phyloP scores from a whole-genome alignment of 2,888 invertebrate species.

The Arrhopalites spinosus region DNA sequence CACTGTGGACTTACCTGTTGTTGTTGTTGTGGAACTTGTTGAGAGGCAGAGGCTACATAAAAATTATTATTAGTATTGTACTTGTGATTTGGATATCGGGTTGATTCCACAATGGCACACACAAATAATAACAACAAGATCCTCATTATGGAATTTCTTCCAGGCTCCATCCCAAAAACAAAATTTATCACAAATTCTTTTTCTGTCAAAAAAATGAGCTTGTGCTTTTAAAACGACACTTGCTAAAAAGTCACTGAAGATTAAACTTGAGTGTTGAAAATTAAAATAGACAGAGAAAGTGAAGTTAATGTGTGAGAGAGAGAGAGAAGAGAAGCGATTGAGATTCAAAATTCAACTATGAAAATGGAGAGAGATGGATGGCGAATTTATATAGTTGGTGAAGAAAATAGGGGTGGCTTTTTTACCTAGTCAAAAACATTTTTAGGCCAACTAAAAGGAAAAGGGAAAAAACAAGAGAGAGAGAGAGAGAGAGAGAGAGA shows the following conservation, averaged over 20 bases:
- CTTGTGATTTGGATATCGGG: conserved; percentile 12
- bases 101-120: background rate
- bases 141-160: too few relatives aligned
- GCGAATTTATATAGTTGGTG: background rate
- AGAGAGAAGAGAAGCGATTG: background rate
- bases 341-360: background rate
- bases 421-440: background rate
- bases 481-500: background rate
- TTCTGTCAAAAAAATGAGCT: background rate
- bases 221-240: background rate
- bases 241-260: background rate
- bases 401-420: background rate
- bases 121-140: background rate
- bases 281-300: background rate
- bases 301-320: background rate
- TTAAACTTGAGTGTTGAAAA: background rate
- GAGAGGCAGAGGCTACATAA: conserved; percentile 20
- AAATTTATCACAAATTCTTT: background rate
- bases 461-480: background rate
- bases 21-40: conserved; percentile 23
- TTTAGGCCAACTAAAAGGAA: conserved; percentile 6
- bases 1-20: background rate
- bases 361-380: background rate
- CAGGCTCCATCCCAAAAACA: background rate
- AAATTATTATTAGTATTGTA: conserved; percentile 32